Evolutionary conservation across 1,140 invertebrate genomes (phyloP).

Genomic region (Heliothis virescens): DNA sequence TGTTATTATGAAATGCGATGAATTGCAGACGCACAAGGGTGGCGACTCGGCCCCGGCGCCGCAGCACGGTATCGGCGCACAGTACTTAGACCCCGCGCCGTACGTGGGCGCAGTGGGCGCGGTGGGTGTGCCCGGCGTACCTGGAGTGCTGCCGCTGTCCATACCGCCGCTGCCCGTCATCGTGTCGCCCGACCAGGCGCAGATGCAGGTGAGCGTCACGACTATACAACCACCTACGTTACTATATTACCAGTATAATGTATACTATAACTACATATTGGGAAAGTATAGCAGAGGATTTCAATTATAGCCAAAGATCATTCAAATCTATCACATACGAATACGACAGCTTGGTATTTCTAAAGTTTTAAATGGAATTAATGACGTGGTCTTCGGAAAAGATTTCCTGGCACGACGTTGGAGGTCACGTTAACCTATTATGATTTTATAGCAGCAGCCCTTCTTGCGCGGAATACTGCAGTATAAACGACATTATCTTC

Average conservation of each 20-base stretch:
- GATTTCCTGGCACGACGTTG: too few relatives aligned
- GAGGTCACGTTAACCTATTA: too few relatives aligned
- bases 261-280: background rate
- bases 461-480: too few relatives aligned
- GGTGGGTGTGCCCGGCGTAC: conserved; percentile 85
- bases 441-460: too few relatives aligned
- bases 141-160: conserved; percentile 73
- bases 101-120: conserved; percentile 87
- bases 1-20: background rate
- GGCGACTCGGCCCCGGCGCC: conserved; percentile 64
- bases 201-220: conserved; percentile 86
- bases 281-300: too few relatives aligned
- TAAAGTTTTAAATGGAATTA: too few relatives aligned
- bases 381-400: too few relatives aligned
- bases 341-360: too few relatives aligned
- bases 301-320: too few relatives aligned
- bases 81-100: conserved; percentile 87
- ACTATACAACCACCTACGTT: background rate
- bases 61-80: conserved; percentile 74
- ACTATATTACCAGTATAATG: background rate
- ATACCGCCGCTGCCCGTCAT: conserved; percentile 83
- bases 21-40: conserved; percentile 57
- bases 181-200: conserved; percentile 88
- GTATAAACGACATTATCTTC: too few relatives aligned
- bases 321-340: too few relatives aligned